Base-by-base conservation (phyloP, 2,113 vertebrate genomes). In the Stictonetta naevosa region DNA sequence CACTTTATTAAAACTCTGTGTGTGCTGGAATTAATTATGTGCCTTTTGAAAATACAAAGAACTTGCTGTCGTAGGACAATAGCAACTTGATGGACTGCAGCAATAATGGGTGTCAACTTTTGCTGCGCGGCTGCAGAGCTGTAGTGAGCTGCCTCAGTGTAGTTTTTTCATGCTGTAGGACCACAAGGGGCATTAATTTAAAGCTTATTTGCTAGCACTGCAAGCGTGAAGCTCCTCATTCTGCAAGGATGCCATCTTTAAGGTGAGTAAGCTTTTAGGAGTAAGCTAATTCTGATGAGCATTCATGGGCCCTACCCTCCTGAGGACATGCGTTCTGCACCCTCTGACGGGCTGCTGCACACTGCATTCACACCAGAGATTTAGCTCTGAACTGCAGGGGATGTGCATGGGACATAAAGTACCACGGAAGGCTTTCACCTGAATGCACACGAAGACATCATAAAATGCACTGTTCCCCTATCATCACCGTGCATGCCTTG, bases 41-140 rank as follows among this genome's bases (percentile, higher is more conserved):
- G 90, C 59, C 68, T 59, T 94, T 86, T 80, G 64, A 80, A 83
- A 83, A 76, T 20, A 91, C 3, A 87, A 89, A 91, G 63, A 26
- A 34, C 40, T 86, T 14, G 2, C 63, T 80, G 0, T 53, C 83
- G 52, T 21, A 80, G 72, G 42, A 76, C 82, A 92, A 85, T 66
- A 81, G 79, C 21, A 68, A 21, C 87, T 89, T 88, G 66, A 88
- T 86, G 73, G 64, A 92, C 76, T 40, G 25, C 56, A 72, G 90
- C 88, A 83, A 6, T 44, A 76, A 56, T 25, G 26, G 33, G 71
- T 87, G 69, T 82, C 87, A 75, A 56, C 81, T 40, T 73, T 58
- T 80, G 52, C 83, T 56, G 8, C 44, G 50, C 74, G 91, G 88
- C 93, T 75, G 90, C 78, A 34, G 74, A 79, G 78, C 77, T 87